Evolutionary conservation across 2,113 vertebrate genomes (phyloP), one percentile per base, ranked within the genome.

Genomic region (Clarias macrocephalus): DNA sequence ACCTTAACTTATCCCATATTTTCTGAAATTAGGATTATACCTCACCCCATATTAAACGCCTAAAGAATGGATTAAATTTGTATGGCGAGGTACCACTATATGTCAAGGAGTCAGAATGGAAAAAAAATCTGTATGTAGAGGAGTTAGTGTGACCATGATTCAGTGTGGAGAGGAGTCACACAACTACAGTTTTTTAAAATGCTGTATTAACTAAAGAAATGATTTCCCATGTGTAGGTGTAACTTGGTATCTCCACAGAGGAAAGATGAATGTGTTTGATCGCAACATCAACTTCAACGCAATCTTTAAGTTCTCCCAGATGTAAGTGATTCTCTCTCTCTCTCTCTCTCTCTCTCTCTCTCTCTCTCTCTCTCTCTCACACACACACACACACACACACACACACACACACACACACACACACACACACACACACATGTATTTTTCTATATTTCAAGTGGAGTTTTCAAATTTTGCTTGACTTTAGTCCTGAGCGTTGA

Each of bases 221-320:
- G 5, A 5, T 77, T 62, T 11, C 12, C 2, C 10, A 59, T 0
- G 9, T 80, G 30, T 37, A 60, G 57, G 30, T 1, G 9, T 33
- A 12, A 23, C 28, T 60, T 1, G 0, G 9, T 37, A 59, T 33
- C 77, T 23, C 13, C 56, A 80, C 21, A 52, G 18, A 28, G 12
- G 30, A 9, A 84, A 84, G 54, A 99, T 99, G 98, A 98, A 99
- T 89, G 84, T 96, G 90, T 97, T 99, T 33, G 97, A 99, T 91
- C 96, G 97, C 86, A 97, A 93, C 96, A 97, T 99, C 92, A 97
- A 99, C 92, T 92, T 97, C 0, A 96, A 99, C 0, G 96, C 97
- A 0, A 95, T 99, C 87, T 95, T 98, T 77, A 99, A 98, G 91
- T 97, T 99, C 90, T 98, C 98, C 88, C 97, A 99, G 86, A 99